Evolutionary conservation across 2,113 vertebrate genomes (phyloP).

Genomic region (Gasterosteus nipponicus): DNA sequence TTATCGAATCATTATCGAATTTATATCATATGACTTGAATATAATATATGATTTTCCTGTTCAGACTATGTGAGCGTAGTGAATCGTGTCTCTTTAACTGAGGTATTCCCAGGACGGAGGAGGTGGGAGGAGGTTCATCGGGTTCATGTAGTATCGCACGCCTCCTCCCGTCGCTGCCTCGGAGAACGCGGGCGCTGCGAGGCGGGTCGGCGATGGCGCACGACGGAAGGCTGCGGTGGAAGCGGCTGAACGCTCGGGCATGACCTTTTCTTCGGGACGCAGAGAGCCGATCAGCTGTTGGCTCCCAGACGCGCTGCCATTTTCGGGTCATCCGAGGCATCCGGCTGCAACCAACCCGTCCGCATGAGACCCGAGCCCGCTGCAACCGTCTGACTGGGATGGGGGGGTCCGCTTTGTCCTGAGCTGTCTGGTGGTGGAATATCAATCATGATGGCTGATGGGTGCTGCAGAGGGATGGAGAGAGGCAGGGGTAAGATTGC

Average conservation of each 20-base stretch:
- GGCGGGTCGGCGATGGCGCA: conserved; percentile 55
- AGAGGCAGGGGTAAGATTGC: conserved; percentile 74
- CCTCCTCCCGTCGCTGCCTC: conserved; percentile 70
- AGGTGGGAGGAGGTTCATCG: conserved; percentile 70
- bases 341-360: conserved; percentile 38
- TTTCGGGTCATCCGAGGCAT: conserved; percentile 76
- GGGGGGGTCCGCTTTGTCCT: conserved; percentile 59
- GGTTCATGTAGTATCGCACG: conserved; percentile 80
- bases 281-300: conserved; percentile 64
- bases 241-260: conserved; percentile 33
- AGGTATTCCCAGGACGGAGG: conserved; percentile 68
- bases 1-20: no score
- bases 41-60: neutral
- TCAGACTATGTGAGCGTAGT: neutral
- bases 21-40: no score
- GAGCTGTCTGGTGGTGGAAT: conserved; percentile 45
- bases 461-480: conserved; percentile 80
- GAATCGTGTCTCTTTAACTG: conserved; percentile 71
- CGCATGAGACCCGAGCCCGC: conserved; percentile 36
- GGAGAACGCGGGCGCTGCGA: conserved; percentile 52
- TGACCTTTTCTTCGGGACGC: conserved; percentile 68
- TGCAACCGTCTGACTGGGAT: conserved; percentile 56
- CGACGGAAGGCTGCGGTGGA: conserved; percentile 36
- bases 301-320: conserved; percentile 68
- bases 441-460: conserved; percentile 81